Conservation (phyloP, 2,797 vertebrate species). For the Tympanoctomys barrerae region DNA sequence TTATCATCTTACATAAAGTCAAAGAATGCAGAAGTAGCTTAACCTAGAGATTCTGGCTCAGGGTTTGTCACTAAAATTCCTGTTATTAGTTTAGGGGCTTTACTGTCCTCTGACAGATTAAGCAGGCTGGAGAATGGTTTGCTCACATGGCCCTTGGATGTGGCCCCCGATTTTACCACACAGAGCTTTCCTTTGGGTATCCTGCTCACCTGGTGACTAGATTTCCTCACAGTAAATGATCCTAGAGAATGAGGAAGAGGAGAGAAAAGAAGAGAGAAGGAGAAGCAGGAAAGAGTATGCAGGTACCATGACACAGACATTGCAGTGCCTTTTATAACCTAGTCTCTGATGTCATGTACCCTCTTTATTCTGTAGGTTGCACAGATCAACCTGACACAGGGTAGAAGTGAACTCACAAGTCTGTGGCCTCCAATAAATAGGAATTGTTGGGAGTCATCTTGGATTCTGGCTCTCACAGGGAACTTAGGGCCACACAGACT, state of each 20-base stretch:
- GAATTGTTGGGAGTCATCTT: neutral
- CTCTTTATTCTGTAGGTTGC: neutral
- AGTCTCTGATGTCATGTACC: conserved; percentile 3
- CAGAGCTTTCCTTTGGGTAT: neutral
- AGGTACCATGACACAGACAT: neutral
- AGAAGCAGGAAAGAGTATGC: neutral
- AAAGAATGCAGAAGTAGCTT: conserved; percentile 17
- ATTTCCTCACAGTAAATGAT: neutral
- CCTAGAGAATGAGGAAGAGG: neutral
- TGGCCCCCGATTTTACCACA: neutral
- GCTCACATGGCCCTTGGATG: neutral
- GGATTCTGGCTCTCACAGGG: neutral
- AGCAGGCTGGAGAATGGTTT: neutral
- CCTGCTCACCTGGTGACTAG: neutral
- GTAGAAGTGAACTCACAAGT: neutral
- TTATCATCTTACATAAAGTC: neutral
- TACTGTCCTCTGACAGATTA: neutral
- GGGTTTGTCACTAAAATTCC: neutral
- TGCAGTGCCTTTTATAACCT: neutral
- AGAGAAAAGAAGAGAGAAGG: neutral
- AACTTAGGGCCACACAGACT: neutral
- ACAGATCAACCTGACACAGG: neutral
- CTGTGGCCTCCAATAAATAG: neutral
- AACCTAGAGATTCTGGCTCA: neutral
- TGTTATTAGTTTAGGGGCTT: neutral